phyloP scores from a whole-genome alignment of 2,888 invertebrate species.

The Myopa testacea region DNA sequence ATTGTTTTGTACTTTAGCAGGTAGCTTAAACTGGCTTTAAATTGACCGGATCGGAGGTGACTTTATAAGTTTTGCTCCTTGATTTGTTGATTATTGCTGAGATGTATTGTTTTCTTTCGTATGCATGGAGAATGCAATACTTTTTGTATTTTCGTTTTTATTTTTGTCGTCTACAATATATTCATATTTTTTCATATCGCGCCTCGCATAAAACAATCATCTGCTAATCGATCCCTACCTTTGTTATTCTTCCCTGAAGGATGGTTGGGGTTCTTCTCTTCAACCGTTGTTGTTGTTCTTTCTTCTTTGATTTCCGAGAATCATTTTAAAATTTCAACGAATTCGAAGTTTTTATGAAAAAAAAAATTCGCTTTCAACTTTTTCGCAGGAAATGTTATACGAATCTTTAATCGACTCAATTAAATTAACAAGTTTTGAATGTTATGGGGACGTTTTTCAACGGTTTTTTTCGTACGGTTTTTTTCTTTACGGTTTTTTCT shows the following conservation, averaged over 20 bases:
- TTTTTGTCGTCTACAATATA: constrained; percentile 23
- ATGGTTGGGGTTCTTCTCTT: not conserved
- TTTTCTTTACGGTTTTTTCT: too few species aligned
- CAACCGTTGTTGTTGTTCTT: not conserved
- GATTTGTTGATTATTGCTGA: not conserved
- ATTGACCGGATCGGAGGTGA: too few species aligned
- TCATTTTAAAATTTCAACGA: constrained; percentile 22
- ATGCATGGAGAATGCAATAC: too few species aligned
- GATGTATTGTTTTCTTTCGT: too few species aligned
- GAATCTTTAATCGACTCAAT: too few species aligned
- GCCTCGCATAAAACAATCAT: not conserved
- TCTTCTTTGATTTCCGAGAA: constrained; percentile 19
- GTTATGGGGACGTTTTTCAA: too few species aligned
- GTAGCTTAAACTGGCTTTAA: not conserved
- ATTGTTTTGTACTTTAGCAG: not conserved
- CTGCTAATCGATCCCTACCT: not conserved
- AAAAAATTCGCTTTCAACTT: too few species aligned
- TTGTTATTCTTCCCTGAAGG: not conserved
- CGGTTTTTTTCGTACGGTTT: too few species aligned
- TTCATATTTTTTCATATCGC: constrained; percentile 11
- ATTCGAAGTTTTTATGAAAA: not conserved
- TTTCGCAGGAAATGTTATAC: too few species aligned
- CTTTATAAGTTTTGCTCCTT: too few species aligned
- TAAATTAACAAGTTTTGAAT: too few species aligned
- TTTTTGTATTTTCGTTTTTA: not conserved